Base-by-base conservation (phyloP, 1,140 invertebrate species). In the Phymorhynchus buccinoides region DNA sequence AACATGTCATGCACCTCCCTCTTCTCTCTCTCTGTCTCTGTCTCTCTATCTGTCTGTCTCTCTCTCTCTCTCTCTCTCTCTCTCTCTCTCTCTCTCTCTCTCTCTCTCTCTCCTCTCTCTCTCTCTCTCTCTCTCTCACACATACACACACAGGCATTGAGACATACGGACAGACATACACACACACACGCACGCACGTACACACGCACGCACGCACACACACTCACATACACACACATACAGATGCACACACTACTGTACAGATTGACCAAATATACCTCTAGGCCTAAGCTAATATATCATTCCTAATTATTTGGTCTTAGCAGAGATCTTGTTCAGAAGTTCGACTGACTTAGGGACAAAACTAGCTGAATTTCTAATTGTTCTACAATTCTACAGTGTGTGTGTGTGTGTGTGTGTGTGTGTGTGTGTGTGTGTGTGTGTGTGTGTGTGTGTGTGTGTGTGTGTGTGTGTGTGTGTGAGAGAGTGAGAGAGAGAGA, bases 341-440 rank as follows among this genome's bases (percentile, higher is more conserved):
- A n/a, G n/a, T n/a, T n/a, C n/a, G n/a, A 35, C 66, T 1, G n/a
- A 35, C 66, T 9, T 32, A 71, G 4, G 32, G 30, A 35, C 30
- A 71, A n/a, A 71, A 14, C 30, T 71, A 32, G 1, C 6, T 71
- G 68, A 9, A 18, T 71, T n/a, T 71, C 14, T 62, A n/a, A n/a
- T n/a, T n/a, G n/a, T n/a, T n/a, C n/a, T n/a, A n/a, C n/a, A n/a
- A n/a, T n/a, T n/a, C n/a, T n/a, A n/a, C 7, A 9, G 66, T 71
- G 66, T 71, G 66, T 71, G 66, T 71, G 66, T 71, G 66, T 71
- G 66, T 71, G 16, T 71, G 30, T 71, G 68, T 71, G 1, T 12
- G 30, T 35, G 30, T 35, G 30, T 71, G 68, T 32, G n/a, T 37
- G 68, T 71, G 68, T 30, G 62, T 66, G 62, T 30, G 62, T 66